These are phyloP conservation scores for Mythimna ferrago DNA, from an alignment of 2,888 invertebrate species.

Conservation along the genomic window DNA sequence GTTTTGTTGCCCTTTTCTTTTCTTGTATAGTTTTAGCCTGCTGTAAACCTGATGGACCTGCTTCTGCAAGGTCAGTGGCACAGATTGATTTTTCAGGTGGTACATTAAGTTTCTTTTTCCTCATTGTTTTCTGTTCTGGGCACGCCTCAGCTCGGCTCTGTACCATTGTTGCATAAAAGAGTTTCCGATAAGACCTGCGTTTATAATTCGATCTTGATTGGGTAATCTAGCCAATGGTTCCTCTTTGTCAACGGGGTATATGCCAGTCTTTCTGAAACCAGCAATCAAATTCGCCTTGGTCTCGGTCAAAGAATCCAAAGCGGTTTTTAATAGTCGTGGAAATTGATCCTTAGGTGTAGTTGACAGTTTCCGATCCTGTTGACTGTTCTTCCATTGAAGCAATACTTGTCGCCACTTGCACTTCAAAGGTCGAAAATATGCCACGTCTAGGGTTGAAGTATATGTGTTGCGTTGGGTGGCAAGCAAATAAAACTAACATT, in stretches of 20 bases:
- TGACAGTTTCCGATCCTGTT: constrained; percentile 17
- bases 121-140: constrained; percentile 24
- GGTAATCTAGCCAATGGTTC: constrained; percentile 8
- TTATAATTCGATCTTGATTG: constrained; percentile 13
- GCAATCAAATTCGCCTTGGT: constrained; percentile 30
- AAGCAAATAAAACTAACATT: constrained; percentile 30
- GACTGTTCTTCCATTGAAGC: constrained; percentile 18
- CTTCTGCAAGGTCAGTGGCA: constrained; percentile 23
- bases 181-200: constrained; percentile 4
- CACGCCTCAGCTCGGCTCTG: constrained; percentile 13
- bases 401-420: constrained; percentile 21
- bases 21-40: constrained; percentile 9
- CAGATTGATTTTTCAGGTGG: constrained; percentile 28
- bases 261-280: constrained; percentile 37
- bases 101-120: constrained; percentile 35
- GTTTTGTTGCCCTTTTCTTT: constrained; percentile 20
- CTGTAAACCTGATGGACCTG: constrained; percentile 27
- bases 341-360: constrained; percentile 33
- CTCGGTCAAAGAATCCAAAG: constrained; percentile 30
- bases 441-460: constrained; percentile 37
- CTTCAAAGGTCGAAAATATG: constrained; percentile 30
- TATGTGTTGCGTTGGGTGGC: constrained; percentile 29
- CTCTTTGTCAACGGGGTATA: constrained; percentile 25
- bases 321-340: constrained; percentile 23
- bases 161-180: not conserved